These are phyloP conservation scores for Platycnemis pennipes DNA, from an alignment of 2,888 invertebrate genomes.

Conservation along the genomic window DNA sequence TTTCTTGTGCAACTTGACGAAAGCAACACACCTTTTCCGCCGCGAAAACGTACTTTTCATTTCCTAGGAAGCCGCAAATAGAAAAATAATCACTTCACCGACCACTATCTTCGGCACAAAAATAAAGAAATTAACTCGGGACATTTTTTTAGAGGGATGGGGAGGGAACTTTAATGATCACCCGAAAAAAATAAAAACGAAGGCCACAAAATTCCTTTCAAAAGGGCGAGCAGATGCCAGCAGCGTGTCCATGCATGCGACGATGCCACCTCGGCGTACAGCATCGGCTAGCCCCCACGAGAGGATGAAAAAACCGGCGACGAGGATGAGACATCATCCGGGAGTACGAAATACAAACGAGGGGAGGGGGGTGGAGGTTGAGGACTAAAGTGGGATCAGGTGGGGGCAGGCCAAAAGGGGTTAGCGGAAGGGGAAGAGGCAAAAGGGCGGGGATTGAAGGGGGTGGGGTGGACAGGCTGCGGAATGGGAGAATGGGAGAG, in stretches of 20 bases:
- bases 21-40: constrained; percentile 42
- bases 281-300: constrained; percentile 25
- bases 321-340: constrained; percentile 19
- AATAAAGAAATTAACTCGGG: constrained; percentile 49
- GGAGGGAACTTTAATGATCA: constrained; percentile 59
- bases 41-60: constrained; percentile 7
- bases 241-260: constrained; percentile 29
- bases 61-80: background rate
- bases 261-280: constrained; percentile 51
- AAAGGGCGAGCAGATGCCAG: background rate
- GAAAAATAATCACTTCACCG: constrained; percentile 45
- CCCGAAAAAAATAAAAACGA: background rate
- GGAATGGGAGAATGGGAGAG: background rate
- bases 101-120: background rate
- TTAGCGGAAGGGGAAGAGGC: background rate
- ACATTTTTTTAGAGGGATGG: background rate
- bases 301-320: constrained; percentile 2
- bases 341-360: constrained; percentile 37
- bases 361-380: background rate
- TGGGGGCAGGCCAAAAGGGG: background rate
- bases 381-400: background rate
- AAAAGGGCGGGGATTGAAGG: background rate
- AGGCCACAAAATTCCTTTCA: constrained; percentile 31
- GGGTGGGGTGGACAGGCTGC: background rate
- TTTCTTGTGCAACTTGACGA: background rate